A percentile compares a stretch with the other conserved stretches of the same genome.
Conservation (phyloP, 2,888 invertebrate genomes). For the Leptogaster cylindrica region DNA sequence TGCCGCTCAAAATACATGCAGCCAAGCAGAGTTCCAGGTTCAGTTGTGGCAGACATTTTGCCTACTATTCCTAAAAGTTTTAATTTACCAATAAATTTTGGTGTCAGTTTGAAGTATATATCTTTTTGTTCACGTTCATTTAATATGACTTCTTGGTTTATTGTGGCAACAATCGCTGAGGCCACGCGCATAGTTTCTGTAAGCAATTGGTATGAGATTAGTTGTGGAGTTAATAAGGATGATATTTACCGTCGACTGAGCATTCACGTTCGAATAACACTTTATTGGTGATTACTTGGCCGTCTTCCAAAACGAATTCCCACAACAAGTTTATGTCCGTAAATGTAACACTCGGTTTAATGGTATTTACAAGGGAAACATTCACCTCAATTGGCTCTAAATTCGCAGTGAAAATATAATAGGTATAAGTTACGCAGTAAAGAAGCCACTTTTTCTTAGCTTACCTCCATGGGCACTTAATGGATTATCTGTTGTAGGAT, state of each 20-base stretch:
- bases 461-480: slow-evolving; percentile 75
- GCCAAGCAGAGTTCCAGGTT: slow-evolving; percentile 57
- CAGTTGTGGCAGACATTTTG: slow-evolving; percentile 57
- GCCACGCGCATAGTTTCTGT: slow-evolving; percentile 53
- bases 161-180: slow-evolving; percentile 57
- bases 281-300: slow-evolving; percentile 61
- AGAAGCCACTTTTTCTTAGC: not conserved
- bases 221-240: not conserved
- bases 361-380: slow-evolving; percentile 58
- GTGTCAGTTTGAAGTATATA: slow-evolving; percentile 74
- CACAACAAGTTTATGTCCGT: slow-evolving; percentile 59
- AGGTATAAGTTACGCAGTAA: too few species aligned
- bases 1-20: slow-evolving; percentile 58
- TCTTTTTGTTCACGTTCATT: slow-evolving; percentile 65
- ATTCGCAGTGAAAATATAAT: slow-evolving; percentile 50
- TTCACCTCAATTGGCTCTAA: slow-evolving; percentile 82
- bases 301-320: slow-evolving; percentile 60
- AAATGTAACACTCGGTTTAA: slow-evolving; percentile 67
- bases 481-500: slow-evolving; percentile 71
- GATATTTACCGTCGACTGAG: slow-evolving; percentile 41
- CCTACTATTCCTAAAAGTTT: slow-evolving; percentile 74
- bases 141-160: slow-evolving; percentile 54
- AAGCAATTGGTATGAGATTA: slow-evolving; percentile 4
- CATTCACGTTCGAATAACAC: slow-evolving; percentile 58
- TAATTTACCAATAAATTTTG: slow-evolving; percentile 75